phyloP scores from a whole-genome alignment of 1,140 invertebrate genomes.

The Drosophila auraria region DNA sequence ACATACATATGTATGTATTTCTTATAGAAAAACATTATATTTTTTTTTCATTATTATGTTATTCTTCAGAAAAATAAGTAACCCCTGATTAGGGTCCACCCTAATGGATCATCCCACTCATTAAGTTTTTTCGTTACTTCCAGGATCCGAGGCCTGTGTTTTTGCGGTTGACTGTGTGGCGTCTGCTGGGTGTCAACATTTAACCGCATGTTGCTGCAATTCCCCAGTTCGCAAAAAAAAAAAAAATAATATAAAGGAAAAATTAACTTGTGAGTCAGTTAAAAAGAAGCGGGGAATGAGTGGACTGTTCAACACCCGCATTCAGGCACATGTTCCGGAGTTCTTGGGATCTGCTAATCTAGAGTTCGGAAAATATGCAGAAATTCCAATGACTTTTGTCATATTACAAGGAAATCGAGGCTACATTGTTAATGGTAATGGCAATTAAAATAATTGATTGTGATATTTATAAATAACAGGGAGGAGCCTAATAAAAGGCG shows the following conservation, averaged over 20 bases:
- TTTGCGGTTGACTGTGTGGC: conserved; percentile 62
- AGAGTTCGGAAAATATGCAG: not conserved
- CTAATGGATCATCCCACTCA: conserved; percentile 21
- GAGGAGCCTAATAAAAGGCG: not conserved
- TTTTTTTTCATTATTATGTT: too few species aligned
- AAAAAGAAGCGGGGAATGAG: conserved; percentile 6
- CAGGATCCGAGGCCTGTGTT: conserved; percentile 20
- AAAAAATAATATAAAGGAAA: conserved; percentile 15
- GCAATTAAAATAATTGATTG: not conserved
- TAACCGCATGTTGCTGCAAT: conserved; percentile 56
- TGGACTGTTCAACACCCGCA: conserved; percentile 42
- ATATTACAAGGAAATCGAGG: not conserved
- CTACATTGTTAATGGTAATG: not conserved
- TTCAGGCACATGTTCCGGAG: conserved; percentile 32
- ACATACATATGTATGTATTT: too few species aligned
- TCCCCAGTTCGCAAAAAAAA: conserved; percentile 30
- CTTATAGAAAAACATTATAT: too few species aligned
- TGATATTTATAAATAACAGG: too few species aligned
- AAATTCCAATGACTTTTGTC: conserved; percentile 9
- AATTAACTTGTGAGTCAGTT: conserved; percentile 53
- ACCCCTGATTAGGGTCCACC: conserved; percentile 2
- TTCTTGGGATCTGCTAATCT: not conserved
- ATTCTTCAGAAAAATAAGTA: not conserved
- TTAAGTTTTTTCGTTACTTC: conserved; percentile 10
- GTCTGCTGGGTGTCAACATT: conserved; percentile 76